Evolutionary conservation across 2,113 vertebrate species (phyloP).

Genomic region (Megaleporinus macrocephalus): DNA sequence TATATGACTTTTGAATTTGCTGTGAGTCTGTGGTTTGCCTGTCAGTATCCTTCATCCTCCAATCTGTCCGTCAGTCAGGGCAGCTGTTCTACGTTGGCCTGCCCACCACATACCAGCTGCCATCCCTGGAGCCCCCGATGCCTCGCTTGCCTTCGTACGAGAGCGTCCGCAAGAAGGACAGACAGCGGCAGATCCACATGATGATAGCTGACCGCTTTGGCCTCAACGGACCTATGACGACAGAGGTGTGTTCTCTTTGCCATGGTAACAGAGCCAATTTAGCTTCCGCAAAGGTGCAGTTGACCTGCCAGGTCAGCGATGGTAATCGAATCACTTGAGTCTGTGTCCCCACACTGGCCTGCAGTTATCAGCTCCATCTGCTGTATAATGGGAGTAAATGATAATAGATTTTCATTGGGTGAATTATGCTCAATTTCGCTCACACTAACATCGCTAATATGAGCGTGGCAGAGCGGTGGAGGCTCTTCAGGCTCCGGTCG

Average conservation of each 20-base stretch:
- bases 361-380: slow-evolving; percentile 1
- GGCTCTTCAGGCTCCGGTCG: slow-evolving; percentile 54
- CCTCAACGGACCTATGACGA: slow-evolving; percentile 76
- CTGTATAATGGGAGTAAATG: slow-evolving; percentile 25
- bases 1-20: neutral
- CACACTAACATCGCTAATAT: slow-evolving; percentile 45
- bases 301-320: neutral
- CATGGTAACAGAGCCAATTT: neutral
- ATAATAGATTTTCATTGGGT: slow-evolving; percentile 24
- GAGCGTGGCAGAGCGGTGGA: slow-evolving; percentile 58
- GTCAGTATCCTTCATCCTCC: neutral
- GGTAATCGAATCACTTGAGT: slow-evolving; percentile 23
- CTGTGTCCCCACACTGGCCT: neutral
- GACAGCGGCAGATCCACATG: slow-evolving; percentile 84
- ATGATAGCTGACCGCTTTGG: slow-evolving; percentile 82
- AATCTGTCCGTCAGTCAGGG: slow-evolving; percentile 60
- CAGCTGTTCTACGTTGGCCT: slow-evolving; percentile 80
- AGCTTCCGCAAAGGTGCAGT: neutral
- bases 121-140: slow-evolving; percentile 70
- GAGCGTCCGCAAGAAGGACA: slow-evolving; percentile 82
- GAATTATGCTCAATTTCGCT: slow-evolving; percentile 13
- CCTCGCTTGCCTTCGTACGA: slow-evolving; percentile 81
- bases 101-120: slow-evolving; percentile 78
- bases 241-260: slow-evolving; percentile 72
- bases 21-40: neutral